Base-by-base conservation (phyloP, 2,888 invertebrate species). In the Alloscopus bannaensis region DNA sequence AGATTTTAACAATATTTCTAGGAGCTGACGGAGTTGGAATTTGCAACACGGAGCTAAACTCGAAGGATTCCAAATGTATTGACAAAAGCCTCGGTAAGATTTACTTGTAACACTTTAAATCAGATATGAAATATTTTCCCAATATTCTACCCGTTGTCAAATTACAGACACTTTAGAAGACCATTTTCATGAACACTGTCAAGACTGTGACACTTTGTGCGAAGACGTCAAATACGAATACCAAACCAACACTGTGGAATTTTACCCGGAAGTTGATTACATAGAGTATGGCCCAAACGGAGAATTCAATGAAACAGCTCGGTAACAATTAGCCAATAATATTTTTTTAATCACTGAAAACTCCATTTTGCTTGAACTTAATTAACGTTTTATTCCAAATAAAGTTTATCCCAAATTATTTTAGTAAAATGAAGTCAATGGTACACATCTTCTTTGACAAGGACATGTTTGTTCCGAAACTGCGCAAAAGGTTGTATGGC, bases 171-270 rank as follows among this genome's bases (percentile, higher is more conserved):
- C 24, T 52, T 18, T 45, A 18, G 29, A 81, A 78, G 57, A 26
- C 60, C 47, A 1, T 29, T 68, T 18, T 64, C 60, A 22, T 28
- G 22, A 1, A 72, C 72, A 0, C 8, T 81, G 28, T 69, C 78
- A 26, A 65, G 55, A 81, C 52, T 81, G 81, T 26, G 60, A 69
- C 6, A 18, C 59, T 0, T 36, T 81, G 22, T 81, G 81, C n/a
- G 81, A 81, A 16, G 77, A 81, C 20, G 68, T 77, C 3, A 65
- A 31, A 2, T 81, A 81, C 57, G 60, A 81, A n/a, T 81, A 59
- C 36, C 65, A 81, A 45, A 72, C 72, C 13, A 3, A 36, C 16
- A 26, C 22, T 69, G n/a, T 77, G 77, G 77, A n/a, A n/a, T 36
- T 29, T 4, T 50, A 69, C 29, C 57, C 31, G 2, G 65, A 65